Evolutionary conservation across 2,113 vertebrate species (phyloP).

Genomic region (Actinemys pallida): DNA sequence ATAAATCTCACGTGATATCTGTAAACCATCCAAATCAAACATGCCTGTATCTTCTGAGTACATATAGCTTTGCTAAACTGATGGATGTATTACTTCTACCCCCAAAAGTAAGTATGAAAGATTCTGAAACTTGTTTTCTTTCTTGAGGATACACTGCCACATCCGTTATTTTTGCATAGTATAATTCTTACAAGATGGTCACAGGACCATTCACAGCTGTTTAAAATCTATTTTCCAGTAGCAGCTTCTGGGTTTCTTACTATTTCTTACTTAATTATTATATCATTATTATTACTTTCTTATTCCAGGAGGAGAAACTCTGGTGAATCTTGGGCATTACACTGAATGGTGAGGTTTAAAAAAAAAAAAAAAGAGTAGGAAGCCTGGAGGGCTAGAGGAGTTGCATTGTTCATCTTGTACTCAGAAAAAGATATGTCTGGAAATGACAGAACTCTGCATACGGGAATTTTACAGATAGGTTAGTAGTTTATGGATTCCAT

Average conservation of each 20-base stretch:
- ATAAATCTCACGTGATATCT: background rate
- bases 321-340: background rate
- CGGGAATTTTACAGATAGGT: background rate
- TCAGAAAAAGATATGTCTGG: background rate
- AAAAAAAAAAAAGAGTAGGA: background rate
- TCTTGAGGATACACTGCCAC: background rate
- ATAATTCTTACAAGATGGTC: slow-evolving; percentile 8
- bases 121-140: background rate
- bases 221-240: background rate
- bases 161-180: slow-evolving; percentile 11
- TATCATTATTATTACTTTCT: background rate
- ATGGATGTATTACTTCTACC: background rate
- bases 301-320: background rate
- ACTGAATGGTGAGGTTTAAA: background rate
- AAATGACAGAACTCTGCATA: background rate
- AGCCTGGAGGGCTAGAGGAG: background rate
- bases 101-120: background rate
- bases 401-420: background rate
- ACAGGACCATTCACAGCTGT: background rate
- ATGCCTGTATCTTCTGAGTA: background rate
- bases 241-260: background rate
- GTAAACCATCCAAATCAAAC: background rate
- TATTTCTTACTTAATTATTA: background rate
- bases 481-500: background rate
- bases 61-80: background rate